Evolutionary conservation across 2,888 invertebrate genomes (phyloP).

Genomic region (Idaea dimidiata): DNA sequence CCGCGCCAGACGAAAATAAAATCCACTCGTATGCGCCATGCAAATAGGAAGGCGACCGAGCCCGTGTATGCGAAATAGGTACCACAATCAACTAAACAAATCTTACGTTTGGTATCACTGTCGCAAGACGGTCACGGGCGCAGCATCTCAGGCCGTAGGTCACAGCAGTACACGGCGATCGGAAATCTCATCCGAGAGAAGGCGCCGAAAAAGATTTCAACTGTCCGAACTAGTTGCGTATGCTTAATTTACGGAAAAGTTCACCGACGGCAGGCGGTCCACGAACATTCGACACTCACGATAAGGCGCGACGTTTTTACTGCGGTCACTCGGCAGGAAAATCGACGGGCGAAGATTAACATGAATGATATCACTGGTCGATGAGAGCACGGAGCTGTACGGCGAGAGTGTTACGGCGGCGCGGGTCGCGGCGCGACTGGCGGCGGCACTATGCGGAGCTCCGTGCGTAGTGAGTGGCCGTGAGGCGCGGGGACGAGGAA

Average conservation of each 20-base stretch:
- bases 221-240: conserved; percentile 68
- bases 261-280: conserved; percentile 62
- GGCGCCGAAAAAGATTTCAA: conserved; percentile 43
- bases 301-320: conserved; percentile 61
- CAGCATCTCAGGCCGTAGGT: conserved; percentile 75
- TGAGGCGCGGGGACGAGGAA: conserved; percentile 81
- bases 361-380: conserved; percentile 70
- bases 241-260: conserved; percentile 66
- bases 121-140: conserved; percentile 77
- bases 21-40: conserved; percentile 79
- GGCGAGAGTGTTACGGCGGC: conserved; percentile 56
- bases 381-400: conserved; percentile 37
- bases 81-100: conserved; percentile 67
- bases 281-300: conserved; percentile 75
- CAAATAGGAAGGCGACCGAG: conserved; percentile 75
- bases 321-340: conserved; percentile 72
- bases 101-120: conserved; percentile 80
- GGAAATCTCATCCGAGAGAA: conserved; percentile 67
- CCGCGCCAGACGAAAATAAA: conserved; percentile 77
- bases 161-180: conserved; percentile 58
- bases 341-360: conserved; percentile 73
- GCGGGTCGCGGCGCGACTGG: conserved; percentile 78
- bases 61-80: conserved; percentile 62
- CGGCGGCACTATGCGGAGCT: conserved; percentile 73
- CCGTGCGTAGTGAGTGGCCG: conserved; percentile 80